These are phyloP conservation scores for Agapornis canus DNA, from an alignment of 2,797 vertebrate genomes.

Conservation along the genomic window DNA sequence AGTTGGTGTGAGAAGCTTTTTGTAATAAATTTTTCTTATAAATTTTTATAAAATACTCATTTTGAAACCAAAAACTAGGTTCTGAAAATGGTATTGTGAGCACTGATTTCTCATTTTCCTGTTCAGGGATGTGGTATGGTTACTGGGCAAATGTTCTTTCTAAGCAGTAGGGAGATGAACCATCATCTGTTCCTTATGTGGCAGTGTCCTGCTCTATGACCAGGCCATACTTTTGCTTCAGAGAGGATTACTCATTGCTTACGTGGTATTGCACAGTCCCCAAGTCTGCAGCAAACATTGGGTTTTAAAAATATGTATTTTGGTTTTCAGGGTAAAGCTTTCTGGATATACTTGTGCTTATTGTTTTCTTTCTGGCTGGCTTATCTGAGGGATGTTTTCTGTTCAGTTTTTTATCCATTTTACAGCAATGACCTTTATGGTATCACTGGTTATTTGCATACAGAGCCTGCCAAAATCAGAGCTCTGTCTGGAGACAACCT, in stretches of 20 bases:
- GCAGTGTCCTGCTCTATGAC: background rate
- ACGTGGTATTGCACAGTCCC: background rate
- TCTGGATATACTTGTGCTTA: background rate
- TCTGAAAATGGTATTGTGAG: background rate
- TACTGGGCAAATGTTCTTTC: background rate
- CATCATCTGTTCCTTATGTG: background rate
- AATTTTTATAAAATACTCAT: background rate
- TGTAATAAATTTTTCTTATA: no score
- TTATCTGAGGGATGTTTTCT: background rate
- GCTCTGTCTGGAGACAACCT: background rate
- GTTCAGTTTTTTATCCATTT: background rate
- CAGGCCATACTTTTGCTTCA: background rate
- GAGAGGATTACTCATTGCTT: background rate
- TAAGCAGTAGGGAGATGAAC: background rate
- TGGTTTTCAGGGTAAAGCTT: background rate
- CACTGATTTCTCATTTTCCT: background rate
- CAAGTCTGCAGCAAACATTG: background rate
- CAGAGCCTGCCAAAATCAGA: background rate
- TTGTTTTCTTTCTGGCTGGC: background rate
- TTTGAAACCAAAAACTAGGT: background rate
- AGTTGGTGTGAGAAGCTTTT: background rate
- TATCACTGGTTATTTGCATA: background rate
- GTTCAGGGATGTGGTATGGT: accelerated
- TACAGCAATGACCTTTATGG: background rate
- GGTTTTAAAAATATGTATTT: background rate